Evolutionary conservation across 2,113 vertebrate species (phyloP).

Genomic region (Pelmatolapia mariae): DNA sequence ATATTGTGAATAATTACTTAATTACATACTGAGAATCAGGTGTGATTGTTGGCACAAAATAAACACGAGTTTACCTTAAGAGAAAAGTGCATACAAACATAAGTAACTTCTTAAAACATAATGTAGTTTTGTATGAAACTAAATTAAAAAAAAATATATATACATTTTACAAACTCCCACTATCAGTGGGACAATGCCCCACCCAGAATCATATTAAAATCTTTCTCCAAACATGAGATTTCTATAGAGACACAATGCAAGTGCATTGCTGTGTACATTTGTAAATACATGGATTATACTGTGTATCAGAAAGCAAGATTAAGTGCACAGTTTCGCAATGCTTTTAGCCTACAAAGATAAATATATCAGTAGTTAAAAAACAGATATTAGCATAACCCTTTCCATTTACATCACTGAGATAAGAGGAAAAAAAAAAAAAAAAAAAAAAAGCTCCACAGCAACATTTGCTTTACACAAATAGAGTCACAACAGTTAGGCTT

Average conservation of each 20-base stretch:
- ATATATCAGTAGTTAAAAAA: background rate
- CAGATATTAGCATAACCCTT: background rate
- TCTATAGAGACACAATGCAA: background rate
- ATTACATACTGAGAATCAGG: background rate
- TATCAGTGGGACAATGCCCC: background rate
- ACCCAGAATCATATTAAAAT: background rate
- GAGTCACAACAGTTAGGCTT: background rate
- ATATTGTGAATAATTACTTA: background rate
- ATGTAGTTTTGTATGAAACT: background rate
- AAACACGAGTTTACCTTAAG: background rate
- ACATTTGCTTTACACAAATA: conserved; percentile 1
- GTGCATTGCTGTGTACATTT: background rate
- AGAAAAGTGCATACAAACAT: background rate
- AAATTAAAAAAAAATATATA: background rate
- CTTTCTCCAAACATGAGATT: background rate
- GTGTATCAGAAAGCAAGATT: background rate
- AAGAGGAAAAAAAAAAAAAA: background rate
- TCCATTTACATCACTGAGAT: background rate
- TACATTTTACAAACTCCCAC: background rate
- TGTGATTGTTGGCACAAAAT: background rate
- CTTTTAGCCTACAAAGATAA: background rate
- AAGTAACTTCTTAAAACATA: background rate
- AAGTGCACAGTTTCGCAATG: background rate
- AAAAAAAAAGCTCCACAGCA: background rate
- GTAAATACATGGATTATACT: conserved; percentile 6